Percentiles rank a stretch among this genome's conserved stretches.
Conservation (phyloP, 37 sponge, comb jelly and placozoan species). For the Aplysina aerophoba region DNA sequence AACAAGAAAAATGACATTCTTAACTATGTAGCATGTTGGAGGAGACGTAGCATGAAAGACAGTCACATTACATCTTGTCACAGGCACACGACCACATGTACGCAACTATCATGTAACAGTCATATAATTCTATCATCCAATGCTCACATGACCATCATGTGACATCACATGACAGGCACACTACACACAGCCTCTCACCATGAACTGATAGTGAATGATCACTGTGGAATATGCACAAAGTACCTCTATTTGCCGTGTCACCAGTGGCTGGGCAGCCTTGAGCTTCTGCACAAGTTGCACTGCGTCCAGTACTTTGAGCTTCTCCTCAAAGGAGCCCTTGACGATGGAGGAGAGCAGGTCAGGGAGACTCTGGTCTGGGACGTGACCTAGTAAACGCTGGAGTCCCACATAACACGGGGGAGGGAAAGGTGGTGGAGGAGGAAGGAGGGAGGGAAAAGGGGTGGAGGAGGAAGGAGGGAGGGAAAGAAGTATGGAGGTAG, state of each 20-base stretch:
- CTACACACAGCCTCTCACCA: too few relatives aligned
- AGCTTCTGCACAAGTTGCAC: constrained; percentile 51
- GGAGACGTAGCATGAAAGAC: not conserved
- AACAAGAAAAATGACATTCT: constrained; percentile 44
- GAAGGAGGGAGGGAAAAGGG: not conserved
- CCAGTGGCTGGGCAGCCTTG: constrained; percentile 50
- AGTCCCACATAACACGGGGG: not conserved
- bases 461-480: too few relatives aligned
- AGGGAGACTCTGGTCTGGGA: constrained; percentile 73
- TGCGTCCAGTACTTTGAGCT: constrained; percentile 68
- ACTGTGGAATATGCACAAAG: too few relatives aligned
- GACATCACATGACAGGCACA: too few relatives aligned
- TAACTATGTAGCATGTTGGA: not conserved
- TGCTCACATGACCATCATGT: not conserved
- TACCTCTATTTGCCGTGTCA: constrained; percentile 75
- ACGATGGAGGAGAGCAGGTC: constrained; percentile 73
- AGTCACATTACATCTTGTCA: not conserved
- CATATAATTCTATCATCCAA: not conserved
- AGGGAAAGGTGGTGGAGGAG: too few relatives aligned
- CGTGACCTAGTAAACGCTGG: constrained; percentile 50
- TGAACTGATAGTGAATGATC: too few relatives aligned
- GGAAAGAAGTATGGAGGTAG: too few relatives aligned
- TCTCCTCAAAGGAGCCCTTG: constrained; percentile 67
- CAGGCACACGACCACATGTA: constrained; percentile 32
- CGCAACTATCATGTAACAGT: constrained; percentile 32